Base-by-base conservation (phyloP, 2,888 invertebrate genomes). In the Trimorus sp. region DNA sequence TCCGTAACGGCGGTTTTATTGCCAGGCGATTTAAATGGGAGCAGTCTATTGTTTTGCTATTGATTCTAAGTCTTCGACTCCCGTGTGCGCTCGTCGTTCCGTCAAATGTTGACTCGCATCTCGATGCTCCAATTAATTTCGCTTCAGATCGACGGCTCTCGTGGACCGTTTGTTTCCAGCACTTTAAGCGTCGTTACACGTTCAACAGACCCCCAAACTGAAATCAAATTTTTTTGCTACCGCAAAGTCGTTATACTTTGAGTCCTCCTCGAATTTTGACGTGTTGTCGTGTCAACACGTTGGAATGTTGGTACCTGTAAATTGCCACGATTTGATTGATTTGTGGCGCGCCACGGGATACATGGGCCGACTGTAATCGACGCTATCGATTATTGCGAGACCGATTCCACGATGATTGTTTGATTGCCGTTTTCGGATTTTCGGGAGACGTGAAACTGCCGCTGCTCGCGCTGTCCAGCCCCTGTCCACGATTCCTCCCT, bases 401-500 rank as follows among this genome's bases (percentile, higher is more conserved):
- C 66, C 69, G 69, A 74, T 75, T 68, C 74, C 69, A 76, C 26
- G 26, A 26, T 70, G 60, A 71, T 56, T 59, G 70, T 84, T 82
- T 82, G 54, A 80, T 68, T 78, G 65, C 54, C 54, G 84, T 84
- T 26, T 26, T 26, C 84, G 85, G 83, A 87, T 90, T 90, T 26
- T 26, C 89, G 89, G 89, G 90, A 90, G 90, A 91, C 91, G 91
- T 92, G 90, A 90, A 86, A 92, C 92, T 91, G 91, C 92, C 91
- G 92, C 92, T 92, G 92, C 92, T 92, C 92, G 92, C 92, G 92
- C 92, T 92, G 91, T 90, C 91, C 91, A 90, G 90, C 83, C 81
- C 83, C 88, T 82, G 84, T 84, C 83, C 84, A 79, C 58, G 36
- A 42, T 75, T 84, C 53, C 38, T 66, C 80, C 73, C 40, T 74